Evolutionary conservation across 2,797 vertebrate species (phyloP).

Genomic region (Poeciliopsis infans): DNA sequence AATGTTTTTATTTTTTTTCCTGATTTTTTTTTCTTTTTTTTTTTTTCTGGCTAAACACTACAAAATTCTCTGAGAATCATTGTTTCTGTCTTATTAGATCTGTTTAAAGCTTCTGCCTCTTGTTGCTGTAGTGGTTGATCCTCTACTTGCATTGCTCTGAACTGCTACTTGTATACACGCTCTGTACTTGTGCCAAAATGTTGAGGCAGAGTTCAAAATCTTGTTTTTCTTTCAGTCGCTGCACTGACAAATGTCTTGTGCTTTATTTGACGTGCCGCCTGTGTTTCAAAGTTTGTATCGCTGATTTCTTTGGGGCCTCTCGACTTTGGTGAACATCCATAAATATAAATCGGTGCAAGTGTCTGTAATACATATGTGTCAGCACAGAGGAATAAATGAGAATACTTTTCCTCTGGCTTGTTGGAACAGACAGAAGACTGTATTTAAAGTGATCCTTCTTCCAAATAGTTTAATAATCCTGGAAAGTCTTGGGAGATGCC

Average conservation of each 20-base stretch:
- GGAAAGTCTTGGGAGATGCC: slow-evolving; percentile 39
- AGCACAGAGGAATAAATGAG: slow-evolving; percentile 18
- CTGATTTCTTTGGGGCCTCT: slow-evolving; percentile 29
- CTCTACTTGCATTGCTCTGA: slow-evolving; percentile 58
- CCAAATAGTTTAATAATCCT: slow-evolving; percentile 26
- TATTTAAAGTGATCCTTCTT: slow-evolving; percentile 19
- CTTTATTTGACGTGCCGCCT: slow-evolving; percentile 46
- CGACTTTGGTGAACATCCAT: slow-evolving; percentile 43
- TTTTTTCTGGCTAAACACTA: slow-evolving; percentile 34
- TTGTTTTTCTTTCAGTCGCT: slow-evolving; percentile 16
- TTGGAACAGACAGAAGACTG: slow-evolving; percentile 3
- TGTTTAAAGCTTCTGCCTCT: slow-evolving; percentile 56
- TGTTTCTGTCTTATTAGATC: slow-evolving; percentile 45
- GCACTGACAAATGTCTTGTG: slow-evolving; percentile 32
- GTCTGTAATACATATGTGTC: slow-evolving; percentile 6
- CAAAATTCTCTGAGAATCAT: slow-evolving; percentile 29
- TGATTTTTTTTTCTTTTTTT: slow-evolving; percentile 7
- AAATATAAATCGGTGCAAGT: slow-evolving; percentile 16
- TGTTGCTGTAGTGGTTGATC: slow-evolving; percentile 57
- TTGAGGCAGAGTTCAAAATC: slow-evolving; percentile 47
- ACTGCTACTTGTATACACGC: slow-evolving; percentile 58
- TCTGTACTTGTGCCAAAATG: slow-evolving; percentile 76
- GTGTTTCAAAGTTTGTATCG: slow-evolving; percentile 11
- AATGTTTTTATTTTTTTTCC: slow-evolving; percentile 10
- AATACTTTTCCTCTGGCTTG: slow-evolving; percentile 18